Evolutionary conservation across 2,888 invertebrate species (phyloP), one percentile per base, ranked within the genome.

Genomic region (Rugalucina vietnamica): DNA sequence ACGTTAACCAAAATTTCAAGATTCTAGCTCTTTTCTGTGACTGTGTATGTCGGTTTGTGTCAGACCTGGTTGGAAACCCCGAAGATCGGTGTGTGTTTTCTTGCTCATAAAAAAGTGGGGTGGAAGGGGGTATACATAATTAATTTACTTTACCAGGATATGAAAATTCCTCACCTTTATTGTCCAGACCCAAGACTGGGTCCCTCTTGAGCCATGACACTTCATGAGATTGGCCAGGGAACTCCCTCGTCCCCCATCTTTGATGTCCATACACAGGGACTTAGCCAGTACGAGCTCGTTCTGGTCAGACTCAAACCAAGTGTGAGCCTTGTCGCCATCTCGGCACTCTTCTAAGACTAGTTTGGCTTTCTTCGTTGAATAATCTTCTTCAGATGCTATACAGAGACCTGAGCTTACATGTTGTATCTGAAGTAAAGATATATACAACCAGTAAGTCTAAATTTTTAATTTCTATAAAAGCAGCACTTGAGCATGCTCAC

Each of bases 131-230:
- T n/a, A n/a, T n/a, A n/a, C n/a, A n/a, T n/a, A n/a, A n/a, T n/a
- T n/a, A n/a, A n/a, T n/a, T n/a, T n/a, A n/a, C n/a, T n/a, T n/a
- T n/a, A n/a, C n/a, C n/a, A n/a, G n/a, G n/a, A n/a, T n/a, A n/a
- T n/a, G n/a, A n/a, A n/a, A n/a, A n/a, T n/a, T n/a, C n/a, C 79
- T 95, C 95, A 97, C 97, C 91, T 96, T 95, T 85, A 96, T 96
- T 87, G 97, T 97, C 93, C 97, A 97, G 76, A 97, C 97, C 99
- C 99, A 99, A 92, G 98, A 98, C 95, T 99, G 99, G 88, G 97
- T 96, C 0, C 97, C 98, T 18, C 97, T 97, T 94, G 98, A 98
- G 92, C 98, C 98, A 71, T 90, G 89, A 93, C 99, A 99, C 95
- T 99, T 99, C 90, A 97, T 97, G 14, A 99, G 95, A 79, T 96